Conservation (phyloP, 1,140 invertebrate species). For the Spodoptera litura region DNA sequence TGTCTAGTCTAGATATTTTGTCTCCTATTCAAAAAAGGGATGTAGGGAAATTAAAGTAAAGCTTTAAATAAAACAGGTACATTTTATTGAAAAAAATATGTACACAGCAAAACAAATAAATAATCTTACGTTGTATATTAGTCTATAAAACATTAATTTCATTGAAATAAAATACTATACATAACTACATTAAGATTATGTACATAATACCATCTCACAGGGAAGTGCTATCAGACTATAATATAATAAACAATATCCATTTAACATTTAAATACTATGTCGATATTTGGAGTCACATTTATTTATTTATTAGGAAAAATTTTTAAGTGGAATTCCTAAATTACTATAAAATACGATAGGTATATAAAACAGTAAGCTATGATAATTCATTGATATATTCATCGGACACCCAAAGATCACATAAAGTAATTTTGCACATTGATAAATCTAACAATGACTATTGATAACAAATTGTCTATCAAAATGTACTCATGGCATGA, state of each 20-base stretch:
- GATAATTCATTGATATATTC: conserved; percentile 72
- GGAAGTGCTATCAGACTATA: conserved; percentile 70
- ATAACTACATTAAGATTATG: conserved; percentile 84
- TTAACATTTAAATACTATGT: conserved; percentile 79
- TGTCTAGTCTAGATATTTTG: too few relatives aligned
- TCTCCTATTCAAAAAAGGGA: background rate
- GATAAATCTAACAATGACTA: conserved; percentile 79
- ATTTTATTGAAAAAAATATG: conserved; percentile 86
- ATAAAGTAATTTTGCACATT: conserved; percentile 79
- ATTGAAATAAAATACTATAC: conserved; percentile 86
- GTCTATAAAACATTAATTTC: conserved; percentile 86
- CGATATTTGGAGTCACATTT: conserved; percentile 74
- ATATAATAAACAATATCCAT: conserved; percentile 81
- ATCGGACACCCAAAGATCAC: conserved; percentile 75
- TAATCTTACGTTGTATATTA: conserved; percentile 86
- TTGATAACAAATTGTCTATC: conserved; percentile 80
- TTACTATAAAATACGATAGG: conserved; percentile 71
- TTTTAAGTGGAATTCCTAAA: conserved; percentile 71
- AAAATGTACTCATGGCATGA: conserved; percentile 71
- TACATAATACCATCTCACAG: conserved; percentile 83
- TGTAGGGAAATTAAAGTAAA: conserved; percentile 51
- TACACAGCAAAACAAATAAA: conserved; percentile 86
- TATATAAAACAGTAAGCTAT: conserved; percentile 80
- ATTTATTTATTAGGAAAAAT: conserved; percentile 69
- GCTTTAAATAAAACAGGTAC: conserved; percentile 83